These are phyloP conservation scores for Drosophila pegasa DNA, from an alignment of 2,888 invertebrate species.

Conservation along the genomic window DNA sequence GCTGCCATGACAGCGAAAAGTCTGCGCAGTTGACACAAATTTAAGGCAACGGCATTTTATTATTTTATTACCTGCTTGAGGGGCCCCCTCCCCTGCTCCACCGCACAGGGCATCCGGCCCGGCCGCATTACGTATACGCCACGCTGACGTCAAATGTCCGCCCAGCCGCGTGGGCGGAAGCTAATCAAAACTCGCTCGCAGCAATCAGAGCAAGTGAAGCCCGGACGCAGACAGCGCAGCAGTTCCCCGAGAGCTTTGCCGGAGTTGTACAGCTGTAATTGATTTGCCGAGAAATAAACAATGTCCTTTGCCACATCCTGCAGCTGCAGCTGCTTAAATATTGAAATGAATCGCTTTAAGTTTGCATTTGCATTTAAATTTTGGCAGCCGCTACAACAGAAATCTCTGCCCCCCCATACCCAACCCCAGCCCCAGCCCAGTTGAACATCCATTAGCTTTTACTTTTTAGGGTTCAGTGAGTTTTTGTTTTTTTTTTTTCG, in stretches of 20 bases:
- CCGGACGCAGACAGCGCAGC: conserved; percentile 6
- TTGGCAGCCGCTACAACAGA: conserved; percentile 12
- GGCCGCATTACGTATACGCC: background rate
- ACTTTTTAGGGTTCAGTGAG: conserved; percentile 27
- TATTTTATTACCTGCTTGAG: conserved; percentile 75
- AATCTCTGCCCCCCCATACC: background rate
- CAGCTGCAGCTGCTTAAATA: conserved; percentile 19
- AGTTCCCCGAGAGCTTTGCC: background rate
- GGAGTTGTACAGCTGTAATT: conserved; percentile 58
- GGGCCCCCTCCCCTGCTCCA: no score
- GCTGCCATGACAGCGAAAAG: conserved; percentile 48
- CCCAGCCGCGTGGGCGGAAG: conserved; percentile 61
- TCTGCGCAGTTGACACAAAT: conserved; percentile 21
- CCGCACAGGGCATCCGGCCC: background rate
- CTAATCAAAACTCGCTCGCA: conserved; percentile 76
- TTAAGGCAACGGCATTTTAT: conserved; percentile 47
- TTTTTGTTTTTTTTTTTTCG: no score
- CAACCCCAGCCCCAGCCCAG: background rate
- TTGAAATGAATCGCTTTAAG: conserved; percentile 66
- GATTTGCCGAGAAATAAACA: conserved; percentile 59
- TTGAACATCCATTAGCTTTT: background rate
- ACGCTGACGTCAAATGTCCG: conserved; percentile 47
- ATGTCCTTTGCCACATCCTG: conserved; percentile 36
- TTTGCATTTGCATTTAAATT: conserved; percentile 51
- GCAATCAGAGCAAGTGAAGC: conserved; percentile 38